phyloP scores from a whole-genome alignment of 2,888 invertebrate species.

The Xanthia togata region DNA sequence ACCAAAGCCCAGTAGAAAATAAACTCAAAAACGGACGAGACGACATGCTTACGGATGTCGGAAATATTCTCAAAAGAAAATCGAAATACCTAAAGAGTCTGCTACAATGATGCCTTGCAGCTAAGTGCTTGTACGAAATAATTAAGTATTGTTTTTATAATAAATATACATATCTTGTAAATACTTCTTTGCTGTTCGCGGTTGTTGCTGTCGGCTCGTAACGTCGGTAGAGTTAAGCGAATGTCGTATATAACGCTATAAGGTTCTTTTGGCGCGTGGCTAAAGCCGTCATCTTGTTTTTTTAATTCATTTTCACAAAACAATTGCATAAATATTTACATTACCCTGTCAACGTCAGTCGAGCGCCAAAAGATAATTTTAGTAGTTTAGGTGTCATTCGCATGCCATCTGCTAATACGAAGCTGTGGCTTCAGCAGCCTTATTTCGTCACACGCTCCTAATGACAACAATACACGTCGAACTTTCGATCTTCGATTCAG shows the following conservation, averaged over 20 bases:
- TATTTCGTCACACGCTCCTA: constrained; percentile 3
- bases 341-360: neutral
- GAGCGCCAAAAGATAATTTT: neutral
- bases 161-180: constrained; percentile 79
- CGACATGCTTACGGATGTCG: constrained; percentile 88
- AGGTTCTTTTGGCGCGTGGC: neutral
- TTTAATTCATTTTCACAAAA: neutral
- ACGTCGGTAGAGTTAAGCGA: constrained; percentile 10
- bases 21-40: constrained; percentile 88
- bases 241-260: neutral
- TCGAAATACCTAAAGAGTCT: constrained; percentile 87
- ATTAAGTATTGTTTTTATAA: constrained; percentile 65
- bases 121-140: constrained; percentile 59
- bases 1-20: constrained; percentile 82
- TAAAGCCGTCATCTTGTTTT: neutral
- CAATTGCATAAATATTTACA: neutral
- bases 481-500: too few species aligned
- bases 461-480: neutral
- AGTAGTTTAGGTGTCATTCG: neutral
- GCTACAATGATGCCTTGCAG: constrained; percentile 79
- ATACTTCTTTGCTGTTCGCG: constrained; percentile 68
- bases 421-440: constrained; percentile 28
- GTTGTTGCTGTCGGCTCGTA: constrained; percentile 26
- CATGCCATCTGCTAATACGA: constrained; percentile 8
- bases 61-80: constrained; percentile 89